Percentiles rank a stretch among this genome's conserved stretches.
phyloP scores from a whole-genome alignment of 2,888 invertebrate genomes.

The Phyllotreta cruciferae region DNA sequence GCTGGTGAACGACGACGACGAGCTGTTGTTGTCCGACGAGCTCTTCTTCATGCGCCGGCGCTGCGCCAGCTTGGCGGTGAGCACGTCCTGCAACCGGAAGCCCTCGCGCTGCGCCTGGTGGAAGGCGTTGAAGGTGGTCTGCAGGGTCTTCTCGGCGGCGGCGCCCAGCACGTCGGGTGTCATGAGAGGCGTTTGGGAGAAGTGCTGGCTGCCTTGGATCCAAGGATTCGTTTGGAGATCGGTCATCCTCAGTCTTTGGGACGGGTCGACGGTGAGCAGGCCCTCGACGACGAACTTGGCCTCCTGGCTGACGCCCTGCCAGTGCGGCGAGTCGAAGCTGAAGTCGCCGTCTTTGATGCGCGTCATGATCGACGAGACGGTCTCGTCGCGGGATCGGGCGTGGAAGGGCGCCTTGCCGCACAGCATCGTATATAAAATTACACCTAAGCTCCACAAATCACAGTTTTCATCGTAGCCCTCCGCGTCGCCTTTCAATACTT shows the following conservation, averaged over 20 bases:
- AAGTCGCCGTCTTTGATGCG: conserved; percentile 82
- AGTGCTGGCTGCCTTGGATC: conserved; percentile 63
- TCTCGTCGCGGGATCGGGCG: conserved; percentile 69
- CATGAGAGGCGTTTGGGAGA: conserved; percentile 65
- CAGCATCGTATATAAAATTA: conserved; percentile 77
- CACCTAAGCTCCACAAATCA: conserved; percentile 96
- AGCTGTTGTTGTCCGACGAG: conserved; percentile 58
- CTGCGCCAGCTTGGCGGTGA: conserved; percentile 74
- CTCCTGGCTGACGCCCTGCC: conserved; percentile 75
- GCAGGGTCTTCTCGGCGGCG: conserved; percentile 61
- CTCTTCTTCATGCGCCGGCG: conserved; percentile 70
- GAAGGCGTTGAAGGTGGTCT: conserved; percentile 73
- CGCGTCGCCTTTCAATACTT: conserved; percentile 73
- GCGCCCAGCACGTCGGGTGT: conserved; percentile 67
- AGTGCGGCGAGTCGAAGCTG: conserved; percentile 72
- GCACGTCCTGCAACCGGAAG: conserved; percentile 76
- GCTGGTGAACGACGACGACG: conserved; percentile 58
- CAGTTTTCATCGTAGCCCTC: conserved; percentile 90
- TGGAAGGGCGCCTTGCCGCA: conserved; percentile 90
- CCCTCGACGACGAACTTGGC: conserved; percentile 80
- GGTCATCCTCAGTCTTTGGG: conserved; percentile 71
- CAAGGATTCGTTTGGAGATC: conserved; percentile 74
- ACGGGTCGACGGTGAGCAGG: conserved; percentile 80
- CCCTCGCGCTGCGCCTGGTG: conserved; percentile 73
- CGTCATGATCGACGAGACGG: conserved; percentile 78